Percentiles rank a stretch among this genome's conserved stretches.
Conservation (phyloP, 2,888 invertebrate species). For the Athalia rosae region DNA sequence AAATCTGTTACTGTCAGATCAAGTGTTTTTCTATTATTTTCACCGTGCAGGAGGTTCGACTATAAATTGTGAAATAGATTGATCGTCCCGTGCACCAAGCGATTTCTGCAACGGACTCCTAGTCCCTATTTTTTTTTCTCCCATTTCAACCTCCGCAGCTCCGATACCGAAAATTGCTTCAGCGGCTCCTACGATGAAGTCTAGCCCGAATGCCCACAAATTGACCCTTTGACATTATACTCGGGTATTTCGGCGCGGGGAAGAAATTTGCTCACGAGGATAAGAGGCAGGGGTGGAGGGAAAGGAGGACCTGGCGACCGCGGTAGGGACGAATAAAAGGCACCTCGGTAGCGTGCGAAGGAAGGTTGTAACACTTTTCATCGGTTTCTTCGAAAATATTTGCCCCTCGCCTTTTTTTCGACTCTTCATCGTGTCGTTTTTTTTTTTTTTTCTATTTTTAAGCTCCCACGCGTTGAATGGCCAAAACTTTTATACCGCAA, state of each 20-base stretch:
- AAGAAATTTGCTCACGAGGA: neutral
- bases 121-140: neutral
- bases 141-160: neutral
- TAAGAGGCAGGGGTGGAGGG: neutral
- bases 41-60: no score
- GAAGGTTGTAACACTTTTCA: slow-evolving; percentile 1
- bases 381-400: slow-evolving; percentile 18
- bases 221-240: slow-evolving; percentile 35
- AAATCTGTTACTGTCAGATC: neutral
- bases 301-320: neutral
- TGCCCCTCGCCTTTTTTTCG: neutral
- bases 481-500: neutral
- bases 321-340: neutral
- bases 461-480: neutral
- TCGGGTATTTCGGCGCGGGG: neutral
- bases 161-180: slow-evolving; percentile 4
- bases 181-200: neutral
- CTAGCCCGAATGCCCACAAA: neutral
- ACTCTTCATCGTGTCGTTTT: neutral
- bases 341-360: neutral
- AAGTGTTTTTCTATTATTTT: neutral
- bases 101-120: neutral
- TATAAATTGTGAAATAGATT: neutral
- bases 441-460: neutral
- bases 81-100: neutral